Percentiles rank a stretch among this genome's conserved stretches.
Conservation (phyloP, 2,888 invertebrate genomes). For the Pachydiplax longipennis region DNA sequence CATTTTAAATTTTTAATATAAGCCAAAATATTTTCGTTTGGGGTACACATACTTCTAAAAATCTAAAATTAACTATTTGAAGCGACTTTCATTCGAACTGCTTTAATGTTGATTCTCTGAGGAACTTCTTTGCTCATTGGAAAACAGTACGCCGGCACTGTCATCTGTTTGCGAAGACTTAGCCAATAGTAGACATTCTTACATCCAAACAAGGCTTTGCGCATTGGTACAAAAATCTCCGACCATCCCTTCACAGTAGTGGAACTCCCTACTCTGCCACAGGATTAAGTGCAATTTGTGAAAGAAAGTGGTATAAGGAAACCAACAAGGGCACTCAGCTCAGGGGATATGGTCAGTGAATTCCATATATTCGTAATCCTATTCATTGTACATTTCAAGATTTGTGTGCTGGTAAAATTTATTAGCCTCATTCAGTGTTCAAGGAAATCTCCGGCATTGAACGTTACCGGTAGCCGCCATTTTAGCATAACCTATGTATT, state of each 20-base stretch:
- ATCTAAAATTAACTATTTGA: background rate
- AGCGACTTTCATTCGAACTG: background rate
- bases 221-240: conserved; percentile 44
- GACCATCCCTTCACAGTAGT: background rate
- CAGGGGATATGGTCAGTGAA: conserved; percentile 53
- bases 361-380: background rate
- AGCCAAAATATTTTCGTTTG: background rate
- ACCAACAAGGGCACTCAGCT: conserved; percentile 47
- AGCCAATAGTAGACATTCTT: background rate
- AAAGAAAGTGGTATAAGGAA: conserved; percentile 30
- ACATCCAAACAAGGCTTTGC: background rate
- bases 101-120: background rate
- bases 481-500: conserved; percentile 42
- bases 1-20: background rate
- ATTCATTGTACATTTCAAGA: background rate
- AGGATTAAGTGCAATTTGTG: conserved; percentile 38
- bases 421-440: background rate
- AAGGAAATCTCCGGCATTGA: background rate
- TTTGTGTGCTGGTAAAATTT: background rate
- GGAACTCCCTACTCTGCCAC: background rate
- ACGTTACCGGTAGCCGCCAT: conserved; percentile 47
- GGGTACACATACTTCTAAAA: background rate
- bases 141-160: background rate
- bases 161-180: conserved; percentile 25
- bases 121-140: conserved; percentile 10